A percentile compares a stretch with the other conserved stretches of the same genome.
Evolutionary conservation across 1,140 invertebrate genomes (phyloP).

Genomic region (Scaptodrosophila lebanonensis): DNA sequence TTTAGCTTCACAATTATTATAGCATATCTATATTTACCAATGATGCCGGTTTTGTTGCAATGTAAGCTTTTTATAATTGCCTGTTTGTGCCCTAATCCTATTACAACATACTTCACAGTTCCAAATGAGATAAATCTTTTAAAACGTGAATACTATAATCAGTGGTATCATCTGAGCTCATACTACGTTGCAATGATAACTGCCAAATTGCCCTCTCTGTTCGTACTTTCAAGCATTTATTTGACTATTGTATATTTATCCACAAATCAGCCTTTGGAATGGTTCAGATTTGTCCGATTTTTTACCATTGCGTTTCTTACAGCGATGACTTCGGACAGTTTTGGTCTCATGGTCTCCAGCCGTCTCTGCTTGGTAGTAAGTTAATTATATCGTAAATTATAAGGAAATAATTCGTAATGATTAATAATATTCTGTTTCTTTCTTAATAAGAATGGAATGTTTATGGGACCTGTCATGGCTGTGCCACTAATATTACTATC

Average conservation of each 20-base stretch:
- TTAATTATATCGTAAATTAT: slow-evolving; percentile 30
- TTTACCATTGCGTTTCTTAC: slow-evolving; percentile 83
- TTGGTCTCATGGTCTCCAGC: slow-evolving; percentile 85
- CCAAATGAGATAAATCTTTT: slow-evolving; percentile 91
- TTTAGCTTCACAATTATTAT: slow-evolving; percentile 88
- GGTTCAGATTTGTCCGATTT: slow-evolving; percentile 84
- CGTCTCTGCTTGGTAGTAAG: slow-evolving; percentile 85
- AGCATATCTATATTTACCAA: slow-evolving; percentile 86
- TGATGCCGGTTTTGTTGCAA: slow-evolving; percentile 86
- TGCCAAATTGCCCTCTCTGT: slow-evolving; percentile 84
- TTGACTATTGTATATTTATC: slow-evolving; percentile 87
- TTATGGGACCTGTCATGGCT: slow-evolving; percentile 84
- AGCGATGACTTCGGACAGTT: slow-evolving; percentile 85
- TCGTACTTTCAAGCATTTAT: too few relatives aligned
- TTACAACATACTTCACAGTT: slow-evolving; percentile 81
- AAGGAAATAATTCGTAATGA: not conserved
- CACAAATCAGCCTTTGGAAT: slow-evolving; percentile 90
- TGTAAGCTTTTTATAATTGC: slow-evolving; percentile 80
- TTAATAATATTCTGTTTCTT: slow-evolving; percentile 4
- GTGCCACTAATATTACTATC: slow-evolving; percentile 87
- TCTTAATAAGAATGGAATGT: slow-evolving; percentile 84
- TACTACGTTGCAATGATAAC: slow-evolving; percentile 92
- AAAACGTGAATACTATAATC: slow-evolving; percentile 94
- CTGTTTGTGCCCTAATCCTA: not conserved
- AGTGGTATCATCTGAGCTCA: slow-evolving; percentile 93